A percentile compares a stretch with the other conserved stretches of the same genome.
These are phyloP conservation scores for Leptarthrus brevirostris DNA, from an alignment of 2,888 invertebrate species.

Conservation along the genomic window DNA sequence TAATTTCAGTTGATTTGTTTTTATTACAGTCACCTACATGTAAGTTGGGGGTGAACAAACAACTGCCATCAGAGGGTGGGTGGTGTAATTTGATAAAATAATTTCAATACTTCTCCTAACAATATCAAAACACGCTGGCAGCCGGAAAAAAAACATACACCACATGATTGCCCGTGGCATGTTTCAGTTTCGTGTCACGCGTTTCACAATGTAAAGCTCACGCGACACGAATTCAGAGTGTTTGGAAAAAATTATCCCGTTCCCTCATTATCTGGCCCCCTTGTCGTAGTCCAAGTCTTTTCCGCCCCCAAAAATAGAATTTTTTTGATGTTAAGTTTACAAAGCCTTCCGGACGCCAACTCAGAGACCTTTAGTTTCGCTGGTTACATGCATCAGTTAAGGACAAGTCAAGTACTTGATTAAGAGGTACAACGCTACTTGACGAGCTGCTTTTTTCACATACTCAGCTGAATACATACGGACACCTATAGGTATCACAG, in stretches of 20 bases:
- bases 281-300: background rate
- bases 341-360: constrained; percentile 34
- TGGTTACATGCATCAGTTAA: constrained; percentile 23
- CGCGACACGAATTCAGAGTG: constrained; percentile 21
- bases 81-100: constrained; percentile 44
- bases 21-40: constrained; percentile 37
- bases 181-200: constrained; percentile 41
- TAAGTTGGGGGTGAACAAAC: background rate
- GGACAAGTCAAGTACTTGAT: constrained; percentile 24
- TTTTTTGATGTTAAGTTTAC: constrained; percentile 15
- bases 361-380: background rate
- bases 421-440: background rate
- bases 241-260: background rate
- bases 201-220: constrained; percentile 35
- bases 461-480: background rate
- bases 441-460: constrained; percentile 9
- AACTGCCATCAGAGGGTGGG: constrained; percentile 2
- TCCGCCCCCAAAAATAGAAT: constrained; percentile 38
- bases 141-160: background rate
- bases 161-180: constrained; percentile 44
- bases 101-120: constrained; percentile 38
- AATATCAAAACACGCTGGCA: background rate
- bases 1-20: constrained; percentile 45
- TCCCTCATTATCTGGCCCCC: background rate
- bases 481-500: background rate